Percentiles rank a stretch among this genome's conserved stretches.
phyloP scores from a whole-genome alignment of 2,113 vertebrate species.

The Gobiocypris rarus region DNA sequence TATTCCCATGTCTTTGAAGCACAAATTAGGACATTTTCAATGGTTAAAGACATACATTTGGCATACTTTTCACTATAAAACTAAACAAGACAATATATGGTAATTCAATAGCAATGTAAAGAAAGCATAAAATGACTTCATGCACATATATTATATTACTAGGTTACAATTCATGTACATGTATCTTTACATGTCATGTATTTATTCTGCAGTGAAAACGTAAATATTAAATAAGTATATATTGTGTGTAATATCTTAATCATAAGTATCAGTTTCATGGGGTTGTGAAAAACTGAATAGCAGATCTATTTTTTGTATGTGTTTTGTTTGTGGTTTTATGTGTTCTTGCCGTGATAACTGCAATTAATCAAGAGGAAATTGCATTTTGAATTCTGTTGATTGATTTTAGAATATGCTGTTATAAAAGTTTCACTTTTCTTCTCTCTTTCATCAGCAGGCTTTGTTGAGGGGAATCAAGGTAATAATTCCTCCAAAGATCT shows the following conservation, averaged over 20 bases:
- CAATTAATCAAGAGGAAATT: neutral
- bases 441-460: conserved; percentile 62
- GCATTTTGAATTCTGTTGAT: neutral
- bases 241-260: no score
- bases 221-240: neutral
- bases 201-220: neutral
- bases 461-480: conserved; percentile 69
- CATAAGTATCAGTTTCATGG: neutral
- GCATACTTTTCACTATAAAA: neutral
- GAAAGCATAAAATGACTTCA: neutral
- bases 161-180: no score
- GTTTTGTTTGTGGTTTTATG: neutral
- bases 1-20: neutral
- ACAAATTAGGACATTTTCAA: neutral
- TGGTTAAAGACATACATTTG: neutral
- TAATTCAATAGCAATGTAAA: neutral
- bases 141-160: neutral
- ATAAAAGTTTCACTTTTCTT: conserved; percentile 12
- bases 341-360: neutral
- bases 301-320: neutral
- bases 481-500: neutral
- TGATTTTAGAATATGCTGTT: neutral
- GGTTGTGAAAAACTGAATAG: neutral
- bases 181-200: no score
- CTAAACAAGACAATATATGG: neutral